Percentiles rank a stretch among this genome's conserved stretches.
Evolutionary conservation across 2,888 invertebrate species (phyloP).

Genomic region (Digitonthophagus gazella): DNA sequence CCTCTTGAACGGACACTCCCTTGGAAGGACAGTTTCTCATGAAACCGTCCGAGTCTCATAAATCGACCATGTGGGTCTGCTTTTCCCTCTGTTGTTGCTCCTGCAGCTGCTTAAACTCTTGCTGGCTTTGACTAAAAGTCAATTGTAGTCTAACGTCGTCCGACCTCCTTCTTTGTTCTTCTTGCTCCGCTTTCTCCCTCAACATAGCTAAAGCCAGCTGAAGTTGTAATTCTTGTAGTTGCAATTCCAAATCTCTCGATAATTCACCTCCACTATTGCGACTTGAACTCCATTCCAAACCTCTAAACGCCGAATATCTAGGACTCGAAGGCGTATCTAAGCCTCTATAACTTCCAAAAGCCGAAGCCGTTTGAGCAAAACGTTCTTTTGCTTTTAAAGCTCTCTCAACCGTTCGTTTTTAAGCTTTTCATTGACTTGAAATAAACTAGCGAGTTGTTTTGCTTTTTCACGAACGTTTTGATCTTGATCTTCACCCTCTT

Average conservation of each 20-base stretch:
- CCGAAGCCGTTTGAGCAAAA: slow-evolving; percentile 82
- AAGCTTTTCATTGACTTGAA: slow-evolving; percentile 95
- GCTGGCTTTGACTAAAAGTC: slow-evolving; percentile 95
- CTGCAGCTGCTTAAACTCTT: slow-evolving; percentile 70
- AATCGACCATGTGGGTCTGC: slow-evolving; percentile 69
- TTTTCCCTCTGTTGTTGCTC: slow-evolving; percentile 27
- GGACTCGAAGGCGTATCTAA: slow-evolving; percentile 73
- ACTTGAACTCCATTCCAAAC: slow-evolving; percentile 42
- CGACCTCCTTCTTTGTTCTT: slow-evolving; percentile 88
- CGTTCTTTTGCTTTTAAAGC: slow-evolving; percentile 97
- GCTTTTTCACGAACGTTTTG: slow-evolving; percentile 97
- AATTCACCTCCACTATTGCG: slow-evolving; percentile 44
- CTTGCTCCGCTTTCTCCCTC: slow-evolving; percentile 96
- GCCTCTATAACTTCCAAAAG: slow-evolving; percentile 83
- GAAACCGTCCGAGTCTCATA: too few species aligned
- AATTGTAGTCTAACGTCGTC: slow-evolving; percentile 96
- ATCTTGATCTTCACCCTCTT: slow-evolving; percentile 98
- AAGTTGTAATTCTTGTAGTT: slow-evolving; percentile 94
- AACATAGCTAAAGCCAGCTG: slow-evolving; percentile 98
- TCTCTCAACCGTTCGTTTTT: slow-evolving; percentile 93
- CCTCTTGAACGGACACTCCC: too few species aligned
- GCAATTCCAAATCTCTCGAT: slow-evolving; percentile 79
- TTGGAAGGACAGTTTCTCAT: too few species aligned
- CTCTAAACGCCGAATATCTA: slow-evolving; percentile 57
- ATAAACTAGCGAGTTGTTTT: slow-evolving; percentile 87